Evolutionary conservation across 2,888 invertebrate genomes (phyloP).

Genomic region (Rhopalosiphum nymphaeae): DNA sequence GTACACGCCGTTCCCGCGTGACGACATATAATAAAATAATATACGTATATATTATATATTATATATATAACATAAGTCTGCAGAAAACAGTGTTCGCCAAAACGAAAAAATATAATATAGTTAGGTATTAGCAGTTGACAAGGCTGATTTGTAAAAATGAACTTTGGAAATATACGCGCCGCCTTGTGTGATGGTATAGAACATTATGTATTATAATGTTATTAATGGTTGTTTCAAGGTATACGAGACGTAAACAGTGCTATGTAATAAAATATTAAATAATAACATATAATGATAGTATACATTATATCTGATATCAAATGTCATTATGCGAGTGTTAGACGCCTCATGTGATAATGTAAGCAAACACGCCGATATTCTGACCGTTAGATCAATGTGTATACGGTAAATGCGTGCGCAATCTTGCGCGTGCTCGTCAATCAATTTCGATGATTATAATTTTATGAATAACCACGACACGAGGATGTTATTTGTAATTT

Average conservation of each 20-base stretch:
- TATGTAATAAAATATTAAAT: background rate
- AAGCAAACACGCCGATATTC: background rate
- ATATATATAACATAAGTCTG: background rate
- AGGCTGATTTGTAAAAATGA: slow-evolving; percentile 32
- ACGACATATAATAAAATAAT: slow-evolving; percentile 10
- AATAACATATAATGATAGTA: background rate
- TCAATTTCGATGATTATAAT: background rate
- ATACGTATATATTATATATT: background rate
- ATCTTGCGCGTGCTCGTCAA: background rate
- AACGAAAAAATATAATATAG: background rate
- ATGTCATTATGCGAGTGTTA: background rate
- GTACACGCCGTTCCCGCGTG: background rate
- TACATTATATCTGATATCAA: background rate
- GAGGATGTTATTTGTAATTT: background rate
- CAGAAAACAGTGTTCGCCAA: slow-evolving; percentile 8
- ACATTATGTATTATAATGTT: background rate
- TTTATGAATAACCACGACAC: background rate
- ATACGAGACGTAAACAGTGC: background rate
- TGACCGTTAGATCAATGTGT: background rate
- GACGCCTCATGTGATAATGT: background rate
- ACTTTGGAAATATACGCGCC: background rate
- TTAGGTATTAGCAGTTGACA: slow-evolving; percentile 19
- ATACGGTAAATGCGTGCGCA: too few species aligned
- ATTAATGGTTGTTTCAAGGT: background rate
- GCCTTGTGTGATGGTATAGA: background rate